A percentile compares a stretch with the other conserved stretches of the same genome.
These are phyloP conservation scores for Glaucomys volans DNA, from an alignment of 2,113 vertebrate genomes.

Conservation along the genomic window DNA sequence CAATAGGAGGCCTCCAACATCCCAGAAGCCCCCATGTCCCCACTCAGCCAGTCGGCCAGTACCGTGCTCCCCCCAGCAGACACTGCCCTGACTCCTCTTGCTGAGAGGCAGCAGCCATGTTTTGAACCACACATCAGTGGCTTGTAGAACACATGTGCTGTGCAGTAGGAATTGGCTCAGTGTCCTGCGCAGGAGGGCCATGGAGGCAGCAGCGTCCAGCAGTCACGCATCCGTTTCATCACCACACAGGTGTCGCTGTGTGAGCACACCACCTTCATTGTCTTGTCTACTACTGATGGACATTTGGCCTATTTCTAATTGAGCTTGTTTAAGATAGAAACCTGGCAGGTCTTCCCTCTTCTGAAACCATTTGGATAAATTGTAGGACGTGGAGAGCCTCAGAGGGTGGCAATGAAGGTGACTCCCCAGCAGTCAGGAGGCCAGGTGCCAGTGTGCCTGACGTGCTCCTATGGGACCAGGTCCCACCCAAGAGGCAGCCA, in stretches of 20 bases:
- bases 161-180: too few relatives aligned
- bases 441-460: neutral
- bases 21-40: neutral
- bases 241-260: accelerated
- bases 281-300: neutral
- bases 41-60: neutral
- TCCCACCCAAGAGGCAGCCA: neutral
- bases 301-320: too few relatives aligned
- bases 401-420: neutral
- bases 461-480: neutral
- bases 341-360: neutral
- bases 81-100: neutral
- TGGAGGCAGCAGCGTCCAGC: accelerated
- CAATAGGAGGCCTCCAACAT: neutral
- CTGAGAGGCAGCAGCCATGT: neutral
- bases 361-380: neutral
- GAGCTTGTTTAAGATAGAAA: neutral
- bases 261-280: too few relatives aligned
- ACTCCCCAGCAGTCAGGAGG: neutral
- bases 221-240: accelerated
- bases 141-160: accelerated
- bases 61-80: neutral
- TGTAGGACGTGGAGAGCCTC: neutral
- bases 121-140: neutral
- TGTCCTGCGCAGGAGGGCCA: accelerated